Evolutionary conservation across 2,797 vertebrate genomes (phyloP), one percentile per base, ranked within the genome.

Genomic region (Galago senegalensis): DNA sequence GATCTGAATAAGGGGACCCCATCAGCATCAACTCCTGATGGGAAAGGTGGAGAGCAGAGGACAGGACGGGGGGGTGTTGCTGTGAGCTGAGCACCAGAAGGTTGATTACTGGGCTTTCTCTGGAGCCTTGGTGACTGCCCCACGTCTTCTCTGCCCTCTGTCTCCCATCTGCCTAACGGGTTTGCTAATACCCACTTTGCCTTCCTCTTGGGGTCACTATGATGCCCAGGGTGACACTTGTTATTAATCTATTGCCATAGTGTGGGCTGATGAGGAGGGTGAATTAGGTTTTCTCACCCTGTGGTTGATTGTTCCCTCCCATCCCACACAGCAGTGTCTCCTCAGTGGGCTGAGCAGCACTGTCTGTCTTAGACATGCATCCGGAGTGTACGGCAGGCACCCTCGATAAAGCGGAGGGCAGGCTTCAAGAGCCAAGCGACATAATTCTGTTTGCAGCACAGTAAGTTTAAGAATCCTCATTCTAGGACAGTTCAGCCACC

Each of bases 1-100:
- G 98, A 99, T 80, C 98, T 99, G 53, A 98, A 99, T 1, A 99
- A 99, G 95, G 99, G 99, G 87, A 99, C 94, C 93, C 99, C 99
- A 75, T 46, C 17, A 75, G 40, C 73, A 49, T 46, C 16, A 29
- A 43, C 27, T 76, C 43, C 73, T 31, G 73, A 31, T 76, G 27
- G 73, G 31, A 31, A 27, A 31, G 25, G 27, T 29, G 43, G 43
- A 73, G 13, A 60, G 58, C 7, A 56, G 17, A 56, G 53, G 53
- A 56, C 53, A 56, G 53, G 53, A 17, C 18, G 53, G 53, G 53
- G 5, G 53, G 53, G 53, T 18, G 17, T 56, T 56, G 53, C 58
- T 60, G 21, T 60, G 58, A 60, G 58, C 3, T 60, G 23, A 60
- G 2, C 21, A 60, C 23, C 58, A 60, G 58, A 60, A 25, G 21